Conservation (phyloP, 1,140 invertebrate genomes). For the Pseudachorutes palmiensis region DNA sequence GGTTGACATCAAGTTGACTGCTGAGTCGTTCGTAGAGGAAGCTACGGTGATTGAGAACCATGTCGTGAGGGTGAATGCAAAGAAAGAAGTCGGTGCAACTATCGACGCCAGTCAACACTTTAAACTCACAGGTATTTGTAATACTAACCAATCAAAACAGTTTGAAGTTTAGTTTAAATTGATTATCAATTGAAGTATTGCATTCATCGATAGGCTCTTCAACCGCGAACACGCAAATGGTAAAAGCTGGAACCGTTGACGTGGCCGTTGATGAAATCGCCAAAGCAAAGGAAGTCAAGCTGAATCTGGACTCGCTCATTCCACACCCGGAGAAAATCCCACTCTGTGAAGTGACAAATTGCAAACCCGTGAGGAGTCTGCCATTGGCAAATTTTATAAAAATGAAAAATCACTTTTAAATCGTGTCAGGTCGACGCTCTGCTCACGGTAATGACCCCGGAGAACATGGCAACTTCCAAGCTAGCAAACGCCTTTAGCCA, state of each 20-base stretch:
- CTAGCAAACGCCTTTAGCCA: constrained; percentile 57
- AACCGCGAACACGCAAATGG: constrained; percentile 31
- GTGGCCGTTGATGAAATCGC: constrained; percentile 41
- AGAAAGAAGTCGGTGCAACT: constrained; percentile 49
- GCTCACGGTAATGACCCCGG: constrained; percentile 44
- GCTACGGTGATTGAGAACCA: constrained; percentile 50
- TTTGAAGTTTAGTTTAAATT: not conserved
- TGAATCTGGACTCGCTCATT: constrained; percentile 33
- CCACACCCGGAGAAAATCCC: constrained; percentile 38
- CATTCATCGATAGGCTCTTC: constrained; percentile 27
- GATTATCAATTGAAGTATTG: not conserved
- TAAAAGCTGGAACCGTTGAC: constrained; percentile 41
- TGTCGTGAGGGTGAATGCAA: constrained; percentile 46
- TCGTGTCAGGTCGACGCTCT: constrained; percentile 38
- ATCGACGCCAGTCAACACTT: constrained; percentile 46
- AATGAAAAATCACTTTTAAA: too few species aligned
- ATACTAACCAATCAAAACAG: not conserved
- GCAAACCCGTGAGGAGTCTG: constrained; percentile 44
- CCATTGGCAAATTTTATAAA: constrained; percentile 13
- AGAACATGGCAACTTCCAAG: constrained; percentile 53
- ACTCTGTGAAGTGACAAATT: constrained; percentile 45
- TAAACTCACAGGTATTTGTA: constrained; percentile 42
- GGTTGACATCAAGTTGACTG: constrained; percentile 43
- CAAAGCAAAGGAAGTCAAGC: constrained; percentile 24
- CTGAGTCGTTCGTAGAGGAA: constrained; percentile 39